phyloP scores from a whole-genome alignment of 2,113 vertebrate species.

The Numenius arquata region DNA sequence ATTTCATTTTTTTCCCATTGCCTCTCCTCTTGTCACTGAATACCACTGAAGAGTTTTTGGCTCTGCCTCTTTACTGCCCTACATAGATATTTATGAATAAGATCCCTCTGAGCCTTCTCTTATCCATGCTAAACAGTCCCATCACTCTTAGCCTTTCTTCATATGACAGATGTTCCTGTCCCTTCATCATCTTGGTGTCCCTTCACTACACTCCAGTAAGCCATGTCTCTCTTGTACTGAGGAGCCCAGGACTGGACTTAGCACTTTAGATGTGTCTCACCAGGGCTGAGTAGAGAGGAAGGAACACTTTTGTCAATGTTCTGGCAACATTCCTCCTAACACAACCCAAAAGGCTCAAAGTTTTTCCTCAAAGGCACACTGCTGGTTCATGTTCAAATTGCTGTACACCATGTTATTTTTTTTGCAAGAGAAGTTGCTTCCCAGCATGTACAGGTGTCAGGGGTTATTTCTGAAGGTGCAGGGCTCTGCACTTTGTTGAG shows the following conservation, averaged over 20 bases:
- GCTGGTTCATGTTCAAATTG: not conserved
- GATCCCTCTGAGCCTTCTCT: not conserved
- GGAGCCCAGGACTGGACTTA: not conserved
- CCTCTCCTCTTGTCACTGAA: not conserved
- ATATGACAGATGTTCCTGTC: not conserved
- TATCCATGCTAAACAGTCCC: not conserved
- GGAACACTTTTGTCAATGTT: not conserved
- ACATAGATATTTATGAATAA: not conserved
- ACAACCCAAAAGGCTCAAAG: not conserved
- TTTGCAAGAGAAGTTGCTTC: not conserved
- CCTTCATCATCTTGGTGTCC: not conserved
- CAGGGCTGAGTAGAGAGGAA: not conserved
- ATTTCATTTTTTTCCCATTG: not conserved
- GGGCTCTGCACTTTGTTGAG: not conserved
- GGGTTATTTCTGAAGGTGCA: not conserved
- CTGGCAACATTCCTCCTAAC: not conserved
- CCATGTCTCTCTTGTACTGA: not conserved
- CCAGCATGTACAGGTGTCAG: not conserved
- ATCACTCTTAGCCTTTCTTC: not conserved
- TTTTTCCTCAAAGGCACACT: not conserved
- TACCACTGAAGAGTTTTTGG: not conserved
- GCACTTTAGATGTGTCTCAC: not conserved
- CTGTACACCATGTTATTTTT: not conserved
- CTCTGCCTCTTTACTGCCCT: not conserved
- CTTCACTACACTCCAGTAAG: not conserved